Conservation (phyloP, 2,113 vertebrate genomes). For the Lucifuga dentata region DNA sequence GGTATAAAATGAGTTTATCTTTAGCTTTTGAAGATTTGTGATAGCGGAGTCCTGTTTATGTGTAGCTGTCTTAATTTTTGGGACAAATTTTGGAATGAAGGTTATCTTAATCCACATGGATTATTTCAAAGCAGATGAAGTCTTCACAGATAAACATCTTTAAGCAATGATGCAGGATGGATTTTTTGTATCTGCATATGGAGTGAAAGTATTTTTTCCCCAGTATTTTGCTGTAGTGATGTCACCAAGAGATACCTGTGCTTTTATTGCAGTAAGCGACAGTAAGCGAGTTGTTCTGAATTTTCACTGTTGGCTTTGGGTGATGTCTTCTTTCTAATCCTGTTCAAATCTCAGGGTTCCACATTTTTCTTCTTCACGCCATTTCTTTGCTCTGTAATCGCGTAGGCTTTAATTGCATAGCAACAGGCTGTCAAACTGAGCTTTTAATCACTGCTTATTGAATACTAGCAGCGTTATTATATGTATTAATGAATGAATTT, state of each 20-base stretch:
- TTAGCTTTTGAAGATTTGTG: neutral
- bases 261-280: neutral
- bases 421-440: slow-evolving; percentile 71
- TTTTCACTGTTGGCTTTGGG: neutral
- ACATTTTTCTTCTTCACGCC: slow-evolving; percentile 26
- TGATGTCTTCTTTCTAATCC: neutral
- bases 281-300: neutral
- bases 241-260: no score
- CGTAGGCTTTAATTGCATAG: slow-evolving; percentile 70
- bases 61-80: neutral
- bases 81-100: neutral
- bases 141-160: neutral
- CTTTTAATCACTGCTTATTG: slow-evolving; percentile 76
- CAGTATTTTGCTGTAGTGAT: no score
- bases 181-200: no score
- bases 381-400: slow-evolving; percentile 36
- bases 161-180: neutral
- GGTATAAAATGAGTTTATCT: neutral
- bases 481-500: slow-evolving; percentile 76
- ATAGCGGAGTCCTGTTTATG: neutral
- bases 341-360: slow-evolving; percentile 14
- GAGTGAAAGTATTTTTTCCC: no score
- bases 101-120: neutral
- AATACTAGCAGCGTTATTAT: slow-evolving; percentile 71
- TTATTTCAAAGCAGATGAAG: neutral